phyloP scores from a whole-genome alignment of 2,797 vertebrate genomes.

The Phylloscopus collybita region DNA sequence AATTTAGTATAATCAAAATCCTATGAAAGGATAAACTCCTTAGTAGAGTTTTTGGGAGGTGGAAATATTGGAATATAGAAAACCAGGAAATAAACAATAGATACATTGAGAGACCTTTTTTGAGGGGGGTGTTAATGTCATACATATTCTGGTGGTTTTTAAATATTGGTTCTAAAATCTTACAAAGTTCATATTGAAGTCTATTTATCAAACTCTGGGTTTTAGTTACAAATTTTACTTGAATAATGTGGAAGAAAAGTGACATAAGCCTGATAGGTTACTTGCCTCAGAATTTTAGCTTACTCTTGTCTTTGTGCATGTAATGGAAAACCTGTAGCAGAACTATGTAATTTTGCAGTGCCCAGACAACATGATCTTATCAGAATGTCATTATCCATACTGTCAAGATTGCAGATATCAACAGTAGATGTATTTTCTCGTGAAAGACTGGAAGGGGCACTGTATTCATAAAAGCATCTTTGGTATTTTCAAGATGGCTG shows the following conservation, averaged over 20 bases:
- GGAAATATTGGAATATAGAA: not conserved
- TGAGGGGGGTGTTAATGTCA: not conserved
- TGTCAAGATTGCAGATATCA: constrained; percentile 32
- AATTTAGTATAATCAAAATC: not conserved
- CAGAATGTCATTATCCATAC: constrained; percentile 42
- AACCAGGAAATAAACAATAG: not conserved
- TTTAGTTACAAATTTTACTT: not conserved
- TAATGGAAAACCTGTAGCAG: constrained; percentile 25
- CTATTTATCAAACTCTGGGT: not conserved
- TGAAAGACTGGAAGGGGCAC: constrained; percentile 52
- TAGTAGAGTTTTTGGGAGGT: not conserved
- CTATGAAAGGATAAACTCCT: not conserved
- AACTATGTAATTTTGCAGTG: constrained; percentile 46
- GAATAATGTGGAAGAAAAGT: not conserved
- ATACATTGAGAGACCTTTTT: not conserved
- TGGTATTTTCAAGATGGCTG: constrained; percentile 49
- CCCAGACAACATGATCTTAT: constrained; percentile 73
- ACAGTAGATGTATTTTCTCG: constrained; percentile 53
- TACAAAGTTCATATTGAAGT: not conserved
- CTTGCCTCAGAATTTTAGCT: not conserved
- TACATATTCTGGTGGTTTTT: not conserved
- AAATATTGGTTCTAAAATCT: not conserved
- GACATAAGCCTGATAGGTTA: not conserved
- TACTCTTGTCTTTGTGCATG: constrained; percentile 24
- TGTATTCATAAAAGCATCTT: constrained; percentile 50